Percentiles rank a stretch among this genome's conserved stretches.
Conservation (phyloP, 2,113 vertebrate species). For the Fregata magnificens region DNA sequence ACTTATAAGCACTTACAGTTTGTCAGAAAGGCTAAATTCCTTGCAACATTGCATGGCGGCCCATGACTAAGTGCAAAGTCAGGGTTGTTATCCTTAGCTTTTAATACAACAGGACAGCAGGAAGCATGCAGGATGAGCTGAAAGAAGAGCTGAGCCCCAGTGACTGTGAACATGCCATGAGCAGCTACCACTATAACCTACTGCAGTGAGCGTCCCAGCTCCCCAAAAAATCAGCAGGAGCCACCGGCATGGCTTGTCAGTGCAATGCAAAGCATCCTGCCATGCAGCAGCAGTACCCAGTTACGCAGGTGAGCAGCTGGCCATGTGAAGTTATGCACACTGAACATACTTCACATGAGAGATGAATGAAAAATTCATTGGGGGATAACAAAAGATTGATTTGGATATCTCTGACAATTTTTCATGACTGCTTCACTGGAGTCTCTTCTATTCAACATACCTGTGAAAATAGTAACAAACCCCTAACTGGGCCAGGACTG, state of each 20-base stretch:
- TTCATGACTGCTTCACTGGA: not conserved
- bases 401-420: not conserved
- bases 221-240: not conserved
- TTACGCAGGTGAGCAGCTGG: not conserved
- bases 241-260: not conserved
- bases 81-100: not conserved
- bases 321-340: not conserved
- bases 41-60: rapidly evolving
- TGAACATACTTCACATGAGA: not conserved
- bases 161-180: not conserved
- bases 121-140: not conserved
- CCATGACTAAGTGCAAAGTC: not conserved
- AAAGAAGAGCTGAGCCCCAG: not conserved
- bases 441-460: not conserved
- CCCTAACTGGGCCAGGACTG: not conserved
- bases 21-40: not conserved
- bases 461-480: not conserved
- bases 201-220: not conserved
- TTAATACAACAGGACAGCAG: not conserved
- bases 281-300: no score
- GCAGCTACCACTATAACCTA: not conserved
- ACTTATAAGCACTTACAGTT: not conserved
- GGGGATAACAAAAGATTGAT: not conserved
- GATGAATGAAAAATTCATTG: not conserved
- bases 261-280: not conserved